phyloP scores from a whole-genome alignment of 2,888 invertebrate species.

The Hemistola chrysoprasaria region DNA sequence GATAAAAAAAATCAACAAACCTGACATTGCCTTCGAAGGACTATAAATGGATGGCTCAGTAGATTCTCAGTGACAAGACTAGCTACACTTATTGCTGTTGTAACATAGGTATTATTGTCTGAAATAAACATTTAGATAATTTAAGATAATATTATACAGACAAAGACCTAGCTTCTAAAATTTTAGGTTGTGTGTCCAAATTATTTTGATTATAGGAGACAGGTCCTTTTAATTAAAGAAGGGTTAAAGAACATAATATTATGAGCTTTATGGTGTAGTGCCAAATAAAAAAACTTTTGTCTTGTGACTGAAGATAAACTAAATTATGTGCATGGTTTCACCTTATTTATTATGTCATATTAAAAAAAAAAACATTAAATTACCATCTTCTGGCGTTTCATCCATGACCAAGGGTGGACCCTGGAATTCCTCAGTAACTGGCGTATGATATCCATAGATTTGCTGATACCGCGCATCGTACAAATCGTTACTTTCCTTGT shows the following conservation, averaged over 20 bases:
- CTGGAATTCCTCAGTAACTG: slow-evolving; percentile 73
- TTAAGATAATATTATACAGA: no score
- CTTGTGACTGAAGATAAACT: no score
- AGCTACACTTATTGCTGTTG: slow-evolving; percentile 90
- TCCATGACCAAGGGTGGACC: slow-evolving; percentile 77
- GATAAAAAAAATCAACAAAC: slow-evolving; percentile 2
- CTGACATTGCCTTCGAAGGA: slow-evolving; percentile 96
- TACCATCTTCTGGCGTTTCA: slow-evolving; percentile 72
- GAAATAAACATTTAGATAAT: slow-evolving; percentile 32
- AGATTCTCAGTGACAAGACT: slow-evolving; percentile 95
- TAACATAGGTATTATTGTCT: slow-evolving; percentile 85
- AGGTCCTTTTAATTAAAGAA: no score
- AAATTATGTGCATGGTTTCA: no score
- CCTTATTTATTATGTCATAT: no score
- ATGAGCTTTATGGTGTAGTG: no score
- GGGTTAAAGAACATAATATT: no score
- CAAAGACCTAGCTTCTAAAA: no score
- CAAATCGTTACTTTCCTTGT: slow-evolving; percentile 69
- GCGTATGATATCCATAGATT: slow-evolving; percentile 75
- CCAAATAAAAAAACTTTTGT: no score
- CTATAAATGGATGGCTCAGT: slow-evolving; percentile 96
- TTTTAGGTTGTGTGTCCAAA: no score
- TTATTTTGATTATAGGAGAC: no score
- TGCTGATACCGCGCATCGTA: slow-evolving; percentile 77
- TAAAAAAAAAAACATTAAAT: neutral